Base-by-base conservation (phyloP, 2,888 invertebrate genomes). In the Oscheius sp. region DNA sequence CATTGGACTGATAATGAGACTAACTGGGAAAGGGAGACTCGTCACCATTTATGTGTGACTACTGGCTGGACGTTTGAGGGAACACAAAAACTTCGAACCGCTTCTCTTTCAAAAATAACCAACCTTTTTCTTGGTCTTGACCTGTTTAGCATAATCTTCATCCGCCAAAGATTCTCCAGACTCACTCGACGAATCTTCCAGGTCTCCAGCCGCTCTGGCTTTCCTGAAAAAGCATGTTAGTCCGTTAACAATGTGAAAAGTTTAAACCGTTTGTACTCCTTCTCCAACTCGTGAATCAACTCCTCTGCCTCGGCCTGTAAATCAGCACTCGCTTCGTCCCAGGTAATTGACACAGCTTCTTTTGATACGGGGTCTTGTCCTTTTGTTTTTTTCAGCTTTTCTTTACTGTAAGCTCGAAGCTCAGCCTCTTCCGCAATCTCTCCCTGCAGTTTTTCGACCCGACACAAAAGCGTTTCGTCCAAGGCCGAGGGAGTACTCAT, bases 251-350 rank as follows among this genome's bases (percentile, higher is more conserved):
- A 42, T 5, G 3, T 42, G 4, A 42, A 7, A 0, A 42, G 7
- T 0, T 42, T 37, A 10, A 33, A 53, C 68, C 53, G 21, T 70
- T 42, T 70, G 13, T 57, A 50, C 35, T 75, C 57, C 32, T 47
- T 4, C 42, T 76, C 74, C 50, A 77, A 62, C 42, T 70, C 59
- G 35, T 63, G 55, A 35, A 79, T 77, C 2, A 77, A 76, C 9
- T 66, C 60, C 42, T 68, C 66, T 2, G 79, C 79, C 58, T 79
- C 79, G 29, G 60, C 74, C 29, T 70, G 70, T 4, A 79, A 51
- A 68, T 79, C 75, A 5, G 76, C 77, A 11, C 11, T 71, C 65
- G 42, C 57, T 59, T 77, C 79, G 35, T 77, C 71, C 70, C 77
- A 77, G 4, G 75, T 73, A 13, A 55, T 37, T 11, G 42, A 33